Evolutionary conservation across 2,888 invertebrate genomes (phyloP).

Genomic region (Argyresthia albistria): DNA sequence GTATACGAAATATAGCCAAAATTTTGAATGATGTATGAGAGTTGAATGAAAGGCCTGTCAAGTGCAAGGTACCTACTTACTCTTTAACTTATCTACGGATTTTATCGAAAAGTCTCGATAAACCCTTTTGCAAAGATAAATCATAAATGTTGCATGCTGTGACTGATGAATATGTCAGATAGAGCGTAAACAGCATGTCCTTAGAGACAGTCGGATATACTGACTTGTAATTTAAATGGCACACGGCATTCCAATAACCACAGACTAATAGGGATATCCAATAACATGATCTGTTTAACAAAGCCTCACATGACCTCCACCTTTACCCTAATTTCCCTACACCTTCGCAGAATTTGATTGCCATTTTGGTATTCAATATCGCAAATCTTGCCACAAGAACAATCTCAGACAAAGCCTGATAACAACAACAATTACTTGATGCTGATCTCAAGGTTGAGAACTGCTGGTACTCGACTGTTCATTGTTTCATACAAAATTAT

Average conservation of each 20-base stretch:
- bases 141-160: too few relatives aligned
- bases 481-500: constrained; percentile 10
- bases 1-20: too few relatives aligned
- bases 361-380: background rate
- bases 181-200: too few relatives aligned
- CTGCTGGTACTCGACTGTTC: constrained; percentile 15
- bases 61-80: too few relatives aligned
- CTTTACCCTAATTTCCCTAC: background rate
- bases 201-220: background rate
- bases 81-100: too few relatives aligned
- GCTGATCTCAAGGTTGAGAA: constrained; percentile 23
- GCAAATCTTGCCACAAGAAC: background rate
- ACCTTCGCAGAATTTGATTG: background rate
- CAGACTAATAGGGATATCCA: background rate
- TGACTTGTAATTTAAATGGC: background rate
- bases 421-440: constrained; percentile 23
- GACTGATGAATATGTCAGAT: too few relatives aligned
- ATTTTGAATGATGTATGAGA: too few relatives aligned
- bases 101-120: too few relatives aligned
- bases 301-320: background rate
- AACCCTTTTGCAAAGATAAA: too few relatives aligned
- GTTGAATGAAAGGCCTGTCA: too few relatives aligned
- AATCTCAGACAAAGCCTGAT: background rate
- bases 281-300: background rate
- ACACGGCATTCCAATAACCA: background rate